A percentile compares a stretch with the other conserved stretches of the same genome.
These are phyloP conservation scores for Urocyon cinereoargenteus DNA, from an alignment of 2,797 vertebrate species.

Conservation along the genomic window DNA sequence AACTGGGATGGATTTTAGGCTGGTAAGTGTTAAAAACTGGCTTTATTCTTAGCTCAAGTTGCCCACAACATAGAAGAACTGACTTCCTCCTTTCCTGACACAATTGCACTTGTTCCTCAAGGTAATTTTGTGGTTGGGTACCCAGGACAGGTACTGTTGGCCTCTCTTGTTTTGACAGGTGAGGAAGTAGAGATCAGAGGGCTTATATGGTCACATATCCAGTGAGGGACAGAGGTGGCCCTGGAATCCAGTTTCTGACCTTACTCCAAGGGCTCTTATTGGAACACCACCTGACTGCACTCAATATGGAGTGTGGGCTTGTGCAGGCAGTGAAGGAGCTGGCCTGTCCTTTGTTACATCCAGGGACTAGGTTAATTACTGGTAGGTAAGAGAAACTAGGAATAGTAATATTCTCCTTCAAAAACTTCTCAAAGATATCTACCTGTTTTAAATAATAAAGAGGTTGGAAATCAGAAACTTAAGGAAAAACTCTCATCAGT, in stretches of 20 bases:
- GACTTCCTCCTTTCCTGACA: background rate
- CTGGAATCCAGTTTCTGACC: background rate
- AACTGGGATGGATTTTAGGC: too few species aligned
- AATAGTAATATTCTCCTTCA: background rate
- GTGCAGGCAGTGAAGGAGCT: fast-evolving
- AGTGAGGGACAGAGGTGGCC: too few species aligned
- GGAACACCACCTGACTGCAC: background rate
- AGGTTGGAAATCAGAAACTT: background rate
- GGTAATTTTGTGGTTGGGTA: background rate
- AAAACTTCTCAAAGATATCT: background rate
- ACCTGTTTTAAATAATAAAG: background rate
- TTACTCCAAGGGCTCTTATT: background rate
- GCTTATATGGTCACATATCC: background rate
- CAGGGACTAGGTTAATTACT: background rate
- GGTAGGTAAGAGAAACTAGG: background rate
- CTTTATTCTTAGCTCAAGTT: background rate
- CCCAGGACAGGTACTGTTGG: background rate
- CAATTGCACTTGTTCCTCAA: background rate
- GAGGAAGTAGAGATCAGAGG: background rate
- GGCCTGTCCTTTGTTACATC: background rate
- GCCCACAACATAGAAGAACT: background rate
- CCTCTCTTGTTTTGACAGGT: background rate
- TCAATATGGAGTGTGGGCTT: background rate
- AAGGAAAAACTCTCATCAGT: background rate
- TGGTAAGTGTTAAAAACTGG: background rate